A percentile compares a stretch with the other conserved stretches of the same genome.
These are phyloP conservation scores for Thymelicus lineola DNA, from an alignment of 2,888 invertebrate species.

Conservation along the genomic window DNA sequence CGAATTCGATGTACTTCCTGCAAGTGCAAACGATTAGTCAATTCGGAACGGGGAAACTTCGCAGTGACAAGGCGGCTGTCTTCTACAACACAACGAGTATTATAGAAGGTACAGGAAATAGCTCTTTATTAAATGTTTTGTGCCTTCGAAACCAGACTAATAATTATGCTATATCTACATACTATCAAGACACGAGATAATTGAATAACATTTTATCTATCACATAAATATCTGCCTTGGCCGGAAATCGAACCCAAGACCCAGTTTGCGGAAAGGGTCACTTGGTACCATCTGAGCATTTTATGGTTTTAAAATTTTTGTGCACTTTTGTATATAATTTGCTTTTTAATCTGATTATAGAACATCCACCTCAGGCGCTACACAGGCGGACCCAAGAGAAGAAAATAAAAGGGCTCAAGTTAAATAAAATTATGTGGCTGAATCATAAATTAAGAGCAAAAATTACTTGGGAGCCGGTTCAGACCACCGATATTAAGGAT, in stretches of 20 bases:
- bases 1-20: constrained; percentile 90
- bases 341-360: constrained; percentile 8
- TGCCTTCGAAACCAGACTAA: no score
- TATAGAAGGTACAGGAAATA: constrained; percentile 54
- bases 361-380: constrained; percentile 57
- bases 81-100: constrained; percentile 88
- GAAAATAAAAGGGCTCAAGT: constrained; percentile 64
- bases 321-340: background rate
- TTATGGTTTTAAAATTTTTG: no score
- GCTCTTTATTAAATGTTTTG: no score
- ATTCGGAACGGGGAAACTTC: constrained; percentile 87
- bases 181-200: no score
- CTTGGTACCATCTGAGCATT: no score
- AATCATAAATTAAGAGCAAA: constrained; percentile 71
- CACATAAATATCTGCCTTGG: no score
- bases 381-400: constrained; percentile 55
- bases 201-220: no score
- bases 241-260: no score
- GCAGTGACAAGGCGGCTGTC: constrained; percentile 89
- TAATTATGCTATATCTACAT: no score
- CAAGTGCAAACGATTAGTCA: constrained; percentile 91
- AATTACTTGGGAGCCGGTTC: constrained; percentile 67
- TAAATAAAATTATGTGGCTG: constrained; percentile 73
- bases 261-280: no score
- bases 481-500: constrained; percentile 17